Base-by-base conservation (phyloP, 2,888 invertebrate genomes). In the Peribatodes rhomboidaria region DNA sequence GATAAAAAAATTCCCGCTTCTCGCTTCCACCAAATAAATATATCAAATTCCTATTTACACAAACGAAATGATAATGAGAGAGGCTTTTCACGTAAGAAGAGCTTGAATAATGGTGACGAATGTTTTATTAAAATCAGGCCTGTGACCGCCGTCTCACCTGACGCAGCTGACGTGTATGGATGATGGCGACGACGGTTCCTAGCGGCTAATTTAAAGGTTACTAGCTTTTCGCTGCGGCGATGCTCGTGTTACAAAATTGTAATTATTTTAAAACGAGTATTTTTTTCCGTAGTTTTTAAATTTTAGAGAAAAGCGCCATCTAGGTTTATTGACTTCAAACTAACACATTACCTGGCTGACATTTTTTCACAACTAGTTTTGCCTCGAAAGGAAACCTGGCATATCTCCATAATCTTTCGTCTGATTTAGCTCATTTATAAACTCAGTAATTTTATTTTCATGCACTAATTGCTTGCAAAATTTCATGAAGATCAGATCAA, bases 101-200 rank as follows among this genome's bases (percentile, higher is more conserved):
- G 52, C 52, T 13, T 54, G 59, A 64, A 59, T 59, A 59, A 64
- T 59, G 64, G 22, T 44, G 59, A 59, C 49, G 55, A 55, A 54
- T 59, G 47, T 37, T 55, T 55, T 59, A 64, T 64, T 64, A 59
- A 59, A 59, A 64, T 64, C 2, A 55, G 59, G 41, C 50, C 11
- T 58, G 57, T 44, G 59, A 64, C 59, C 64, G 41, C 54, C 57
- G 39, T 52, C 57, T 56, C 31, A 58, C 58, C 54, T 54, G 41
- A 27, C 41, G 31, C 6, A 13, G n/a, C 35, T 64, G 64, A 64
- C 47, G 59, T 33, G 22, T 35, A 64, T 59, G 27, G 64, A 64
- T 64, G 64, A 55, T 35, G 54, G 27, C 10, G 59, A 1, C 2
- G 42, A 47, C 9, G 33, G 14, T 31, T 16, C 20, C 42, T 16